Evolutionary conservation across 2,113 vertebrate genomes (phyloP), one percentile per base, ranked within the genome.

Genomic region (Vidua chalybeata): DNA sequence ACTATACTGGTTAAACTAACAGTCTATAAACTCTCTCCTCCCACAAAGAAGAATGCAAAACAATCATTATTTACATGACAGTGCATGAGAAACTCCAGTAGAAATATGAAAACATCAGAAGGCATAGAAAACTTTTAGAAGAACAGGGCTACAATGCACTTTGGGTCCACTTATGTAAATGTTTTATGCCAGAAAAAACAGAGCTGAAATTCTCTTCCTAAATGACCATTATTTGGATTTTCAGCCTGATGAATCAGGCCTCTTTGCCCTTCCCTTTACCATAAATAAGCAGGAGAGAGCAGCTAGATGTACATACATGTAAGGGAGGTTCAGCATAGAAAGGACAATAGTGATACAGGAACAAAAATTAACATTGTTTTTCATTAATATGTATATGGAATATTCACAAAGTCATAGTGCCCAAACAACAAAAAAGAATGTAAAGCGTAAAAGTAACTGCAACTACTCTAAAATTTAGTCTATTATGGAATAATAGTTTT

Each of bases 311-410:
- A 28, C 26, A 27, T 30, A 7, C 31, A 39, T 6, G 3, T 45
- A 37, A 21, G 0, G 0, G 15, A 4, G 3, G 2, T 78, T 78
- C 41, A 43, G 4, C 31, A 74, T 1, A 66, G 23, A 55, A 78
- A 93, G 12, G 23, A 11, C 9, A 69, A 48, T 2, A 3, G 11
- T 26, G 11, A 72, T 41, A 37, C 0, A 52, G 13, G 27, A 10
- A 41, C 72, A 90, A 79, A 41, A n/a, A 1, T 7, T 0, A 46
- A 6, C 12, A 8, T n/a, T 43, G 8, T 76, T 88, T 80, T 59
- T 69, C 31, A 51, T n/a, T 18, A 11, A 72, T 30, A 7, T 48
- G 37, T 71, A 7, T 31, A 35, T 27, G 23, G 20, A 81, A 81
- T 67, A 90, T 54, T 62, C 28, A 2, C 12, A 66, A 81, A 77